Base-by-base conservation (phyloP, 2,113 vertebrate species). In the Chunga burmeisteri region DNA sequence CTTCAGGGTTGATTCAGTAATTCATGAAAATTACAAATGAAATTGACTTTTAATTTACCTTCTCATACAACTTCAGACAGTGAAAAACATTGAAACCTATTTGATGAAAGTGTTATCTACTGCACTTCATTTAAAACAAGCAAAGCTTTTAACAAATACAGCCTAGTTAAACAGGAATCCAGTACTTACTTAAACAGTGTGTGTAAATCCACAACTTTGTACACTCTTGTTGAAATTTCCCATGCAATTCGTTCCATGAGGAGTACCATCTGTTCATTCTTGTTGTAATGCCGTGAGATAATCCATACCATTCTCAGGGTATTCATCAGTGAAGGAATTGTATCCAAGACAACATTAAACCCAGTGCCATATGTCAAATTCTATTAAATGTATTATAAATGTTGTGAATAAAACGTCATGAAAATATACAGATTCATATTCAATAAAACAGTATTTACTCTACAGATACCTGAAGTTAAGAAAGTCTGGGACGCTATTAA, bases 231-330 rank as follows among this genome's bases (percentile, higher is more conserved):
- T 1, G 98, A 98, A 42, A 99, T 98, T 92, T 99, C 98, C 99
- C 99, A 99, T 14, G 99, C 99, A 7, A 99, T 98, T 2, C 98
- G 96, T 38, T 99, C 99, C 99, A 99, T 98, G 46, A 99, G 97
- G 1, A 98, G 98, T 13, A 98, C 96, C 99, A 99, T 99, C 32
- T 98, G 77, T 42, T 99, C 98, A 0, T 99, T 99, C 46, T 96
- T 99, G 97, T 98, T 99, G 92, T 99, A 99, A 97, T 99, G 98
- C 16, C 97, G 94, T 4, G 99, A 99, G 81, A 99, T 98, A 72
- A 99, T 97, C 99, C 99, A 99, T 56, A 99, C 97, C 94, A 99
- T 98, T 18, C 98, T 97, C 95, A 99, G 96, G 46, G 98, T 98
- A 0, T 97, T 98, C 99, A 99, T 98, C 98, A 99, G 98, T 9